Evolutionary conservation across 1,140 invertebrate genomes (phyloP).

Genomic region (Cherax quadricarinatus): DNA sequence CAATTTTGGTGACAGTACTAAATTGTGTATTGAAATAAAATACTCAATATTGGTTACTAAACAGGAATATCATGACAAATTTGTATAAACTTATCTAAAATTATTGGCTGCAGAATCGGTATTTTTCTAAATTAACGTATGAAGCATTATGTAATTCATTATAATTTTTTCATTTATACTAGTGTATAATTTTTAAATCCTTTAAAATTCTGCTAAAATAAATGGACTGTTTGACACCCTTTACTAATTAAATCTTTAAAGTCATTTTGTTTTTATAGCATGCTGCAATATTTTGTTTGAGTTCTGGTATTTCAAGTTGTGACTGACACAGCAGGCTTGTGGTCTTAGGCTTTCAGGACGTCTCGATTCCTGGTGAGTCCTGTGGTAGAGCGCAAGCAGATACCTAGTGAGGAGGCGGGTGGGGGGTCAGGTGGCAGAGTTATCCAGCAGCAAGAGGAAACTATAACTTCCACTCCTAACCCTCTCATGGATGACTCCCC

Average conservation of each 20-base stretch:
- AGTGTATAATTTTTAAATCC: neutral
- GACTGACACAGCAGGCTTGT: constrained; percentile 50
- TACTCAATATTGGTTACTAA: no score
- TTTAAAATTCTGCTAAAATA: neutral
- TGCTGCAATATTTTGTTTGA: neutral
- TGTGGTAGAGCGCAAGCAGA: constrained; percentile 79
- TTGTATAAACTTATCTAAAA: no score
- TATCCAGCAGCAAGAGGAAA: constrained; percentile 23
- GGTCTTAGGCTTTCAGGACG: constrained; percentile 81
- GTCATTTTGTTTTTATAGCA: neutral
- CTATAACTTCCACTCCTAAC: constrained; percentile 17
- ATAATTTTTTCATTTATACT: no score
- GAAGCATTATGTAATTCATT: no score
- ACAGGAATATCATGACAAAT: no score
- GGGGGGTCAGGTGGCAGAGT: neutral
- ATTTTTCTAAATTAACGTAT: no score
- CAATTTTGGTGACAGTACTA: no score
- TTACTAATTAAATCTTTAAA: neutral
- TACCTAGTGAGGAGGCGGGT: constrained; percentile 35
- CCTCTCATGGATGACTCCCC: constrained; percentile 35
- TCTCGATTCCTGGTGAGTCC: constrained; percentile 88
- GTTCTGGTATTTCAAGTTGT: neutral
- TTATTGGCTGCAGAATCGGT: no score
- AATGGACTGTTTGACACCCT: neutral
- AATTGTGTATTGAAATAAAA: no score